Evolutionary conservation across 1,140 invertebrate species (phyloP).

Genomic region (Bombus terrestris): DNA sequence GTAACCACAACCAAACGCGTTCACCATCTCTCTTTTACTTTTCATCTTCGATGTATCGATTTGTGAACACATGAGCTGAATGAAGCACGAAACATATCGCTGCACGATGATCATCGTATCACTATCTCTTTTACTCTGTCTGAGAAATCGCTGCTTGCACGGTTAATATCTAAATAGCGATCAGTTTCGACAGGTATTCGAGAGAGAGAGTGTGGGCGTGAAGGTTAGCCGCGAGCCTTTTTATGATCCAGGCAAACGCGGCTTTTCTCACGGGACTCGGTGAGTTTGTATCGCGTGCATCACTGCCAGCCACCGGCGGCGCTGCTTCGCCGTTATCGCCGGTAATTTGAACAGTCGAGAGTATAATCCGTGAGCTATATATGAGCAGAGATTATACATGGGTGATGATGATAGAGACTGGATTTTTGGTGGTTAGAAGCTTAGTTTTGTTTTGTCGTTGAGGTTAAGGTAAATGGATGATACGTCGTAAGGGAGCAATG

Average conservation of each 20-base stretch:
- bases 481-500: background rate
- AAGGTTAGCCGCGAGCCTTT: slow-evolving; percentile 31
- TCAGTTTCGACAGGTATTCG: slow-evolving; percentile 53
- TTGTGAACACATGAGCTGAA: background rate
- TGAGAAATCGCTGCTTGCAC: background rate
- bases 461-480: background rate
- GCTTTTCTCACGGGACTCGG: slow-evolving; percentile 19
- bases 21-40: background rate
- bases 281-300: slow-evolving; percentile 13
- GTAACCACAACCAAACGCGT: background rate
- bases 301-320: background rate
- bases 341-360: background rate
- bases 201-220: slow-evolving; percentile 48
- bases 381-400: background rate
- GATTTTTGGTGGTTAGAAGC: background rate
- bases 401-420: background rate
- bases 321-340: background rate
- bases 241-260: background rate
- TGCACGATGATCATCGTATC: background rate
- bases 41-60: background rate
- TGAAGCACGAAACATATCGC: background rate
- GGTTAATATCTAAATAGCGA: slow-evolving; percentile 65
- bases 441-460: background rate
- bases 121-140: background rate
- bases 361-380: background rate